Evolutionary conservation across 2,797 vertebrate genomes (phyloP), one percentile per base, ranked within the genome.

Genomic region (Falco columbarius): DNA sequence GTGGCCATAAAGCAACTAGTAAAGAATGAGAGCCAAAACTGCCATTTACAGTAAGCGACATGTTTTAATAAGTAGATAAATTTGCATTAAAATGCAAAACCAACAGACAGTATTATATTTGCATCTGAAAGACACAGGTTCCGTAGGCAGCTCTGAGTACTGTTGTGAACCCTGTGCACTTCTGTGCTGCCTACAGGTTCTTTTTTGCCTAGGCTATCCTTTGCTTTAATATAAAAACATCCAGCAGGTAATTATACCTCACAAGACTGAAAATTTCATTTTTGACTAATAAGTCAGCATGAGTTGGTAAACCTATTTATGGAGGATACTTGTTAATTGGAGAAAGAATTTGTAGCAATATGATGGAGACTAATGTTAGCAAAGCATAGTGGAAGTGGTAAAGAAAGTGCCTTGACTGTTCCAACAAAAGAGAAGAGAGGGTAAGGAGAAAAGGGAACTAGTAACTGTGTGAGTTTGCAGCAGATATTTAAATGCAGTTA

Each of bases 381-480:
- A 66, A 52, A 90, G 73, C 18, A 47, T 75, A 82, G 72, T 49
- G 63, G n/a, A 89, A 63, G 55, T 65, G 87, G 74, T 92, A 29
- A 47, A 84, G 92, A 67, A 97, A 96, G 96, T 97, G 96, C 97
- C 97, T 98, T 97, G 95, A 86, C 74, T 89, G 93, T 91, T 95
- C 76, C 72, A 94, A n/a, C 51, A 70, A 75, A 92, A 96, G 83
- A 79, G 89, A 91, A 61, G 61, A 65, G 65, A 84, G 91, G 91
- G 42, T 17, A 21, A 87, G 59, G 74, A 94, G 88, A 59, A 94
- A 58, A 95, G 86, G 77, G 83, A 93, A 62, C 83, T 79, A 51
- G 21, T 68, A 67, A 55, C 55, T 55, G 93, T 63, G 81, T 51
- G 66, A 90, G 93, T 55, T 87, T 92, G 87, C 52, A 91, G 83